Evolutionary conservation across 2,888 invertebrate species (phyloP).

Genomic region (Tribolium freemani): DNA sequence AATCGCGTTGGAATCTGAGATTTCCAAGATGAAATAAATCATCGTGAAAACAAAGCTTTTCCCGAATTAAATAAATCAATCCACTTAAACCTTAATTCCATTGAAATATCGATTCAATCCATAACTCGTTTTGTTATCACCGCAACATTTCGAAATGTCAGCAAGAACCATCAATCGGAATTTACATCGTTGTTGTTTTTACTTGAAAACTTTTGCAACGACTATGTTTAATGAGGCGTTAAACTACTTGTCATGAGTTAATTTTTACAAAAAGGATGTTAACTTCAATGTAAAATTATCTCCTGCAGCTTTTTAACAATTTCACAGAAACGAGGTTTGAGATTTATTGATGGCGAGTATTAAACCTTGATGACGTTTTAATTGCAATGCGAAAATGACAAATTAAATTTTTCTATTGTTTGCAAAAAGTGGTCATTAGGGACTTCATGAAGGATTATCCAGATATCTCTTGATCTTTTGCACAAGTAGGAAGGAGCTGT

Average conservation of each 20-base stretch:
- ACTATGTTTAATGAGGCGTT: slow-evolving; percentile 20
- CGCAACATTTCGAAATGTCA: slow-evolving; percentile 16
- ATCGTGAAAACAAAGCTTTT: not conserved
- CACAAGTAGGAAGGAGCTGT: not conserved
- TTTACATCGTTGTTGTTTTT: slow-evolving; percentile 20
- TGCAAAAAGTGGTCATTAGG: not conserved
- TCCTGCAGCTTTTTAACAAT: too few relatives aligned
- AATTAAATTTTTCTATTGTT: not conserved
- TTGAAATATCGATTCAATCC: not conserved
- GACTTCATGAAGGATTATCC: not conserved
- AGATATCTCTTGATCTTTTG: not conserved
- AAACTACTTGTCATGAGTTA: slow-evolving; percentile 8
- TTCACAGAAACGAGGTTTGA: too few relatives aligned
- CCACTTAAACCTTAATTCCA: not conserved
- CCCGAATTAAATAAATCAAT: not conserved
- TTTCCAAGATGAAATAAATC: not conserved
- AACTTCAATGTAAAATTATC: too few relatives aligned
- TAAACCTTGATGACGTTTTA: not conserved
- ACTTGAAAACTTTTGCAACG: slow-evolving; percentile 4
- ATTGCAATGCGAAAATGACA: not conserved
- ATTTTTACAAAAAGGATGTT: not conserved
- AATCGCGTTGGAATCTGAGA: too few relatives aligned
- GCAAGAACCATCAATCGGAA: slow-evolving; percentile 7
- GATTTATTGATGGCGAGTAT: too few relatives aligned
- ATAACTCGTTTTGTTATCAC: not conserved